A percentile compares a stretch with the other conserved stretches of the same genome.
These are phyloP conservation scores for Melinopterus prodromus DNA, from an alignment of 2,888 invertebrate species.

Conservation along the genomic window DNA sequence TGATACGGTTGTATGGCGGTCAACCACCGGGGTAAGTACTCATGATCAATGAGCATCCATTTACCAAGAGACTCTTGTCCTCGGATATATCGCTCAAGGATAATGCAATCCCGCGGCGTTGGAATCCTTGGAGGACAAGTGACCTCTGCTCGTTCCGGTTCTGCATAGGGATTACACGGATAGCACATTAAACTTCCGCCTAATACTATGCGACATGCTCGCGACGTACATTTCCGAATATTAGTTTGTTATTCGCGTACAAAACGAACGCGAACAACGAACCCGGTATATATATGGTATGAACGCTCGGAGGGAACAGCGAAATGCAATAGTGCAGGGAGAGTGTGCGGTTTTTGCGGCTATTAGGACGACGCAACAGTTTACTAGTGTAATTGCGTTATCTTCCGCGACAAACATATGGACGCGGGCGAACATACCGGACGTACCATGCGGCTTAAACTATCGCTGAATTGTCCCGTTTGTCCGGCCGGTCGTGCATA, in stretches of 20 bases:
- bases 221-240: not conserved
- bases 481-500: not conserved
- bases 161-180: not conserved
- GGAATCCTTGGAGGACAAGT: not conserved
- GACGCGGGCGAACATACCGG: not conserved
- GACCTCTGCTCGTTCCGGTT: not conserved
- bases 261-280: not conserved
- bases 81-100: not conserved
- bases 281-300: not conserved
- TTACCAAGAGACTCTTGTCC: not conserved
- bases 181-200: not conserved
- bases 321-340: not conserved
- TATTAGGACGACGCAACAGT: not conserved
- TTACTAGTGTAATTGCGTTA: conserved; percentile 4
- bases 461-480: not conserved
- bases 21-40: not conserved
- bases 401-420: not conserved
- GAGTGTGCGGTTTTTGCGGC: not conserved
- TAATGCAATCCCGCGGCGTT: not conserved
- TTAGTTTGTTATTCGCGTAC: not conserved
- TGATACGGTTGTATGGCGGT: not conserved
- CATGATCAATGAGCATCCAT: not conserved
- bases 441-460: not conserved
- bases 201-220: not conserved
- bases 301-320: not conserved